Evolutionary conservation across 2,888 invertebrate species (phyloP).

Genomic region (Hydraecia micacea): DNA sequence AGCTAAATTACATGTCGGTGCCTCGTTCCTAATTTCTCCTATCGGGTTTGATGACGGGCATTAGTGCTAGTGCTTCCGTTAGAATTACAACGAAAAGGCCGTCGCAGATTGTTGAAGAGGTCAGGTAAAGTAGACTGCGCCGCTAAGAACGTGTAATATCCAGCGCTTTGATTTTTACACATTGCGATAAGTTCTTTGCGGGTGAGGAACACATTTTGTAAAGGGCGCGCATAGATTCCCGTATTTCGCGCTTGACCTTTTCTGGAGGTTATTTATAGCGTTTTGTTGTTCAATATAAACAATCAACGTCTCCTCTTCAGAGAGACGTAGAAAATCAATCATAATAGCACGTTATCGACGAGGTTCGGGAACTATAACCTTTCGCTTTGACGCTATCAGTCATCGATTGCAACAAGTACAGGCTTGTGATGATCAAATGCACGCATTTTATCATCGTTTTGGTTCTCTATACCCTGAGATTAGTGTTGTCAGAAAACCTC

Average conservation of each 20-base stretch:
- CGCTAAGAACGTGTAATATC: conserved; percentile 8
- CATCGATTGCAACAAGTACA: conserved; percentile 61
- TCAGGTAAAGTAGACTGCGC: conserved; percentile 73
- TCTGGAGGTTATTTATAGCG: conserved; percentile 83
- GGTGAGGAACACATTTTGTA: conserved; percentile 66
- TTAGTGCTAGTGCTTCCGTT: conserved; percentile 87
- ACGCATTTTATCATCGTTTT: background rate
- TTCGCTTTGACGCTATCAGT: conserved; percentile 57
- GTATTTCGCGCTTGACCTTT: conserved; percentile 87
- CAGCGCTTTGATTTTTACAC: background rate
- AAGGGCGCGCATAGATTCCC: conserved; percentile 79
- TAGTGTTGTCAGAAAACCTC: conserved; percentile 26
- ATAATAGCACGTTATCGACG: conserved; percentile 53
- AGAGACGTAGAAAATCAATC: conserved; percentile 47
- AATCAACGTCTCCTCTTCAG: conserved; percentile 77
- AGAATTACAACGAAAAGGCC: conserved; percentile 84
- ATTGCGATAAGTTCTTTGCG: conserved; percentile 46
- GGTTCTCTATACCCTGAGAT: background rate
- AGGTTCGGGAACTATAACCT: conserved; percentile 66
- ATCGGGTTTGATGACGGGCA: conserved; percentile 86
- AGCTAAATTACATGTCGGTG: conserved; percentile 65
- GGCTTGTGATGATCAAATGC: conserved; percentile 38
- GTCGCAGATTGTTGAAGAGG: conserved; percentile 69
- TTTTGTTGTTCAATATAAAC: conserved; percentile 80
- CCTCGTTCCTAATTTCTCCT: conserved; percentile 65